Conservation (phyloP, 2,888 invertebrate genomes). For the Schizotus pectinicornis region DNA sequence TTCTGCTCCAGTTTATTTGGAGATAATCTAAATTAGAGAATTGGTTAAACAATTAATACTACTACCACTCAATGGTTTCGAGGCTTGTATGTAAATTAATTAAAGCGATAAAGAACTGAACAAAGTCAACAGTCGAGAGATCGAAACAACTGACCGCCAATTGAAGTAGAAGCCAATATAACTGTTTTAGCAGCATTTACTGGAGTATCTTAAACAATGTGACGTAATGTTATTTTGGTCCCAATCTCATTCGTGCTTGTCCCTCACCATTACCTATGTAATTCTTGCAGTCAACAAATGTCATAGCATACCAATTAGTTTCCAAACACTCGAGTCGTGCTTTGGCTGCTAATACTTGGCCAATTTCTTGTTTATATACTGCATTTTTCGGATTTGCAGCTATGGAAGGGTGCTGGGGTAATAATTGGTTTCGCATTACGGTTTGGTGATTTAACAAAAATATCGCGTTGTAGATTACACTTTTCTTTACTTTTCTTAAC, state of each 20-base stretch:
- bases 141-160: slow-evolving; percentile 9
- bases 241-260: slow-evolving; percentile 12
- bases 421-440: slow-evolving; percentile 10
- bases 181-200: slow-evolving; percentile 15
- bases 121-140: slow-evolving; percentile 11
- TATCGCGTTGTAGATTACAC: background rate
- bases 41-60: no score
- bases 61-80: no score
- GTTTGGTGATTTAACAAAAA: background rate
- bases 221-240: slow-evolving; percentile 13
- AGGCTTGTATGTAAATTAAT: no score
- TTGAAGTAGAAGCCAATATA: slow-evolving; percentile 22
- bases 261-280: slow-evolving; percentile 22
- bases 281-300: slow-evolving; percentile 26
- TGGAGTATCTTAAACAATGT: slow-evolving; percentile 20
- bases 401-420: slow-evolving; percentile 6
- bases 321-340: slow-evolving; percentile 25
- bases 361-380: slow-evolving; percentile 20
- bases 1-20: no score
- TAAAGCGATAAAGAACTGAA: background rate
- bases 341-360: slow-evolving; percentile 20
- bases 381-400: slow-evolving; percentile 9
- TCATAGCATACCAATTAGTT: slow-evolving; percentile 30
- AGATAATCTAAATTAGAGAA: no score
- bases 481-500: background rate